Base-by-base conservation (phyloP, 2,113 vertebrate species). In the Pedionomus torquatus region DNA sequence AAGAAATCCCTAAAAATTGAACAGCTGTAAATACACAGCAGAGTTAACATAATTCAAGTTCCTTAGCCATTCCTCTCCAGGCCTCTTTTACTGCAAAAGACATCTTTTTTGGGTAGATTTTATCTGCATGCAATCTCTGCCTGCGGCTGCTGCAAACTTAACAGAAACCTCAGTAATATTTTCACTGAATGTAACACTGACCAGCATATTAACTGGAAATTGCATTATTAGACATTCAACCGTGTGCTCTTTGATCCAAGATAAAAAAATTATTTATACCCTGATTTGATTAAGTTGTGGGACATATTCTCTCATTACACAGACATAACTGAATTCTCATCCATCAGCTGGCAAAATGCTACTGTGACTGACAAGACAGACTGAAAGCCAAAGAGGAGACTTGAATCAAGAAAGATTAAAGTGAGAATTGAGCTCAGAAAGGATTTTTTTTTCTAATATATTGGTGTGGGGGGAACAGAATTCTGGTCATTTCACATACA, bases 281-380 rank as follows among this genome's bases (percentile, higher is more conserved):
- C 39, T 54, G 44, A 91, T 89, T 96, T 85, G 58, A 95, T 95
- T 96, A 85, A 72, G 48, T 3, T 63, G 46, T 83, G 70, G 70
- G 39, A 85, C 75, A 88, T 85, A 52, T 63, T 95, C 72, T 89
- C 75, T 70, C 63, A 66, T 33, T 83, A 41, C 60, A 23, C 49
- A 88, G 68, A 90, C 43, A 63, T 87, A 95, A 92, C 24, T 70
- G 54, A 93, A 80, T 95, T 87, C 97, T 77, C 35, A 83, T 79
- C 63, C 66, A 83, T 66, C 87, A 83, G 58, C 54, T 90, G 54
- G 89, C 49, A 93, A 93, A 89, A 85, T 41, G 21, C 35, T 80
- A 44, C n/a, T 41, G 37, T 72, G 58, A 68, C 41, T 46, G 63
- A 66, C 49, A 85, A 69, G 70, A 61, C 15, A 76, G 43, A 41